Evolutionary conservation across 1,140 invertebrate species (phyloP).

Genomic region (Solen grandis): DNA sequence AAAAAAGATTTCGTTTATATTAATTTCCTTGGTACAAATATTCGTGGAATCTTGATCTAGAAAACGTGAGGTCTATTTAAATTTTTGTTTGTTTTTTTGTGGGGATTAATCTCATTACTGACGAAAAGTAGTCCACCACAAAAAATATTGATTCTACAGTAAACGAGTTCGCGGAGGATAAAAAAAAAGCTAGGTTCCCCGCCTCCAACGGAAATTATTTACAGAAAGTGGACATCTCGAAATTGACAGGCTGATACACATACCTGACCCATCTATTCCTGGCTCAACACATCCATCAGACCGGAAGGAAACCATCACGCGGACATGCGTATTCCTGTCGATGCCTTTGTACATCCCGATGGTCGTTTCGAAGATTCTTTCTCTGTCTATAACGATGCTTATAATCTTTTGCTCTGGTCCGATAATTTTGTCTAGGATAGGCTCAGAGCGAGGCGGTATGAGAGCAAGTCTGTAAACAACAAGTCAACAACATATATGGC

Average conservation of each 20-base stretch:
- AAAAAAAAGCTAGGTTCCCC: too few relatives aligned
- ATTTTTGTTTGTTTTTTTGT: neutral
- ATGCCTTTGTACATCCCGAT: conserved; percentile 29
- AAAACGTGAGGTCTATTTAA: neutral
- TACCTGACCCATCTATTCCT: conserved; percentile 28
- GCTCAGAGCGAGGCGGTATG: conserved; percentile 9
- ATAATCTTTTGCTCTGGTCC: neutral
- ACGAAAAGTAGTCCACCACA: neutral
- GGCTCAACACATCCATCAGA: conserved; percentile 6
- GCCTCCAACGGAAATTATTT: too few relatives aligned
- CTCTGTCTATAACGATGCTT: conserved; percentile 4
- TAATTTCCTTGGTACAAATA: too few relatives aligned
- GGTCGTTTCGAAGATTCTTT: conserved; percentile 25
- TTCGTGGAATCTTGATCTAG: too few relatives aligned
- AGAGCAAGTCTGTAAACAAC: conserved; percentile 32
- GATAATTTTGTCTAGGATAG: conserved; percentile 34
- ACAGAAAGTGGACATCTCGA: too few relatives aligned
- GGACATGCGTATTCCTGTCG: neutral
- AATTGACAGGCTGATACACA: neutral
- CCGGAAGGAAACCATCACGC: conserved; percentile 29
- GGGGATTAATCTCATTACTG: neutral
- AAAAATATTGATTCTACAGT: neutral
- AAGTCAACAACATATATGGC: too few relatives aligned
- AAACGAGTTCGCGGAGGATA: too few relatives aligned
- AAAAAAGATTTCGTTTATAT: too few relatives aligned